Evolutionary conservation across 2,888 invertebrate species (phyloP), one percentile per base, ranked within the genome.

Genomic region (Oscheius onirici): DNA sequence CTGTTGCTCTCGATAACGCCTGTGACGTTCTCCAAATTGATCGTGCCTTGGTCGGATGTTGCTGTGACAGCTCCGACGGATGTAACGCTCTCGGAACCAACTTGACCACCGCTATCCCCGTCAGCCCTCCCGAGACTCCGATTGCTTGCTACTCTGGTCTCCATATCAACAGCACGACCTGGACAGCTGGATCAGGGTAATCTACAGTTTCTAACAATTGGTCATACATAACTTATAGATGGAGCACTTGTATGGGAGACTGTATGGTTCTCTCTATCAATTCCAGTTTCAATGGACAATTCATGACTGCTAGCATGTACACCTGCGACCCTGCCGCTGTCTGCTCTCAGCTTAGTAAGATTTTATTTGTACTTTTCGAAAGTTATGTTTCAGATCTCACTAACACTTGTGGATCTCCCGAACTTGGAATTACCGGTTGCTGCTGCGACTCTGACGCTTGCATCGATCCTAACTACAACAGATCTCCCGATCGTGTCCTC

Each of bases 391-490:
- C 73, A 77, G 77, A 54, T 3, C 55, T 75, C 24, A 54, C 55
- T 26, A 69, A 79, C 69, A 66, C 73, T 20, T 79, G 79, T 46
- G 60, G 67, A 13, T 28, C 71, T 28, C 43, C 75, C 43, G 76
- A 79, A 46, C 57, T 63, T n/a, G 79, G 75, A 73, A 65, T 79
- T 46, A 73, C 74, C 24, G 79, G 73, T 73, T 79, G 79, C 51
- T 79, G 79, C 61, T 80, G 79, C 60, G 78, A 80, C 65, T 71
- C 74, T 13, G 74, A 80, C 57, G 78, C 71, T 34, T 80, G 79
- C 49, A 78, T 80, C 55, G 75, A 79, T 54, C 76, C 75, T 26
- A 73, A 69, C 55, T 54, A 61, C 72, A 71, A 73, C 68, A 68
- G 73, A 20, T 55, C 1, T 24, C 73, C 22, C 10, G 26, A 11